Conservation (phyloP, 2,888 invertebrate genomes). For the Philereme transversata region DNA sequence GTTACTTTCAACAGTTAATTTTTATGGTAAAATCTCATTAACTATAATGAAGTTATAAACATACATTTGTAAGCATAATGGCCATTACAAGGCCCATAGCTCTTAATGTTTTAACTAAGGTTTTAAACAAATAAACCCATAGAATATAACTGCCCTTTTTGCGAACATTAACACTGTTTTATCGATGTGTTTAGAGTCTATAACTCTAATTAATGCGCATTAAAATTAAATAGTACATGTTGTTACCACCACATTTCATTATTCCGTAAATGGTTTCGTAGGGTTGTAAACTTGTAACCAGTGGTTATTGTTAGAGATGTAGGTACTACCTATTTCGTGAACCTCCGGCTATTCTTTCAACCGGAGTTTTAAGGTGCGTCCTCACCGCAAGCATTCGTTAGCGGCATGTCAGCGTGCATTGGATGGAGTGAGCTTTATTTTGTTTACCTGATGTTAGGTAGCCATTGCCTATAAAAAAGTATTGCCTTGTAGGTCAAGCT, state of each 20-base stretch:
- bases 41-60: slow-evolving; percentile 19
- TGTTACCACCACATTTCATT: slow-evolving; percentile 29
- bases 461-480: too few species aligned
- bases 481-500: too few species aligned
- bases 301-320: slow-evolving; percentile 22
- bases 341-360: slow-evolving; percentile 3
- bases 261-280: slow-evolving; percentile 26
- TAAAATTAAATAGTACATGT: slow-evolving; percentile 32
- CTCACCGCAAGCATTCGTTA: not conserved
- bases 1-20: not conserved
- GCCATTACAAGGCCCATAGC: slow-evolving; percentile 17
- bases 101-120: slow-evolving; percentile 25
- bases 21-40: not conserved
- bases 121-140: slow-evolving; percentile 30
- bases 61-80: slow-evolving; percentile 19
- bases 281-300: slow-evolving; percentile 19
- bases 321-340: not conserved
- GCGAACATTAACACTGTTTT: slow-evolving; percentile 34
- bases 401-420: too few species aligned
- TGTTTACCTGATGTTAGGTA: too few species aligned
- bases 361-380: not conserved
- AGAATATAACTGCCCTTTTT: slow-evolving; percentile 32
- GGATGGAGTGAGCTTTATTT: too few species aligned
- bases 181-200: slow-evolving; percentile 34
- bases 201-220: slow-evolving; percentile 39